These are phyloP conservation scores for Heliconius eleuchia DNA, from an alignment of 1,140 invertebrate species.

Conservation along the genomic window DNA sequence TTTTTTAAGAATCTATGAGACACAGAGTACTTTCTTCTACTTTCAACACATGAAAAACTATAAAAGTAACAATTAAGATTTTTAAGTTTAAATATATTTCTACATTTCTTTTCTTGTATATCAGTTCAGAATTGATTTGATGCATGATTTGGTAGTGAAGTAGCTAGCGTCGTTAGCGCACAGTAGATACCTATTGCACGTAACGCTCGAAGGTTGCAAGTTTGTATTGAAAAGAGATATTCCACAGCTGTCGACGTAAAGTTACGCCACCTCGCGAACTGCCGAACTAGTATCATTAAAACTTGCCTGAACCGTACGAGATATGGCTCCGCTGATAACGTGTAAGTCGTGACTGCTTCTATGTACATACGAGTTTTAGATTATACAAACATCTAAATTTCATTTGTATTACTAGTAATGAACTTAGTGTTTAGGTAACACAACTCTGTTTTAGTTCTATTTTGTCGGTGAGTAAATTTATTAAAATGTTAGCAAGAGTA, in stretches of 20 bases:
- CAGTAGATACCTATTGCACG: not conserved
- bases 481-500: not conserved
- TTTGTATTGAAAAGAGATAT: conserved; percentile 9
- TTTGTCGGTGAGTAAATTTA: not conserved
- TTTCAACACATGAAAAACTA: no score
- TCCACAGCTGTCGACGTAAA: not conserved
- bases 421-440: not conserved
- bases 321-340: not conserved
- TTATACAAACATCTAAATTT: not conserved
- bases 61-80: not conserved
- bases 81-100: not conserved
- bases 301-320: not conserved
- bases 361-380: not conserved
- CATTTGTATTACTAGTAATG: not conserved
- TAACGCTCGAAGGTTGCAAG: not conserved
- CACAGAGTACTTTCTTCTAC: no score
- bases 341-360: not conserved
- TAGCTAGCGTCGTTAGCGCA: not conserved
- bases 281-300: conserved; percentile 14
- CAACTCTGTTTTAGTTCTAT: not conserved
- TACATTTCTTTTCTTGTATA: not conserved
- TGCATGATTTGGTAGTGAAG: not conserved
- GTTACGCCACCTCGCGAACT: conserved; percentile 1
- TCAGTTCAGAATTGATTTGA: not conserved
- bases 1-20: no score